Evolutionary conservation across 2,113 vertebrate genomes (phyloP), one percentile per base, ranked within the genome.

Genomic region (Oceanites oceanicus): DNA sequence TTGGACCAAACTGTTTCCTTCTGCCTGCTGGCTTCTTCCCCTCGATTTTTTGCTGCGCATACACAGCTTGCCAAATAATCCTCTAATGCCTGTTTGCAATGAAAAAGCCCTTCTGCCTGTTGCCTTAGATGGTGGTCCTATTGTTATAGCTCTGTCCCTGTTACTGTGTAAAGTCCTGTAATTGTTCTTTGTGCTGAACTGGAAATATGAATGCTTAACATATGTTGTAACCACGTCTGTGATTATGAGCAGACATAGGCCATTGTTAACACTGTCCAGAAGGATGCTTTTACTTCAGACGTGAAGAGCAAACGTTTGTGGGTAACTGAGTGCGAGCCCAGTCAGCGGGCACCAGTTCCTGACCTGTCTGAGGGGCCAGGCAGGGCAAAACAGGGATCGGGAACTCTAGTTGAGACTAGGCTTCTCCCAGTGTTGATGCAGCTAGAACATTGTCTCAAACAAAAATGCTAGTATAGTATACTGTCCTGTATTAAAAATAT

Each of bases 101-200:
- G 1, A 86, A 66, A 86, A 93, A 66, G 26, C 26, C 45, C 29
- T 88, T 91, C 45, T 78, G 61, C 62, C 34, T 55, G 6, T 82
- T 91, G 84, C 75, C 75, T 70, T 82, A 73, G 50, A 65, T 78
- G 75, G 59, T 86, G 36, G 50, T 88, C 71, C 84, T 82, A n/a
- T 78, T 93, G 66, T 91, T 94, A 91, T 40, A 74, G 32, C 42
- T 78, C 44, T 65, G 30, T 44, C 63, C 11, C 18, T 73, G 32
- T 59, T 44, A 40, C 59, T 86, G 14, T 85, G 36, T 94, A 61
- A 73, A 86, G 32, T 78, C 61, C 36, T 1, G 1, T 88, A 38
- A 81, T 73, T 85, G 53, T 90, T 76, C 78, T 76, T 88, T 68
- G 65, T 68, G 59, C 59, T 88, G 70, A 73, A 85, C 17, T 91